Conservation (phyloP, 2,888 invertebrate species). For the Actias luna region DNA sequence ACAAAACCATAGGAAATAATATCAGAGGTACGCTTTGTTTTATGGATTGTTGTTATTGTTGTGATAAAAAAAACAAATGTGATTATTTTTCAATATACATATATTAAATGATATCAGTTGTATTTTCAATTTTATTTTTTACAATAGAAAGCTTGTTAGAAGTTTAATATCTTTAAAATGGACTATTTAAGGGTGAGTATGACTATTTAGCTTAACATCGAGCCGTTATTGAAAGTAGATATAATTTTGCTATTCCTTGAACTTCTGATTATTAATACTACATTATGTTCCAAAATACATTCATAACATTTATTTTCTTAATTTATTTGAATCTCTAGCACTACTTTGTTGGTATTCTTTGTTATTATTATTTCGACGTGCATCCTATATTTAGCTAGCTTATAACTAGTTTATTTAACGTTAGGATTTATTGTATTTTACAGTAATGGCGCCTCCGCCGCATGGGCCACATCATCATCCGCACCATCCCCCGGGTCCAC, state of each 20-base stretch:
- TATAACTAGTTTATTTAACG: neutral
- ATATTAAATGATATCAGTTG: neutral
- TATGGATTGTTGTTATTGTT: neutral
- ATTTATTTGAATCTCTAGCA: no score
- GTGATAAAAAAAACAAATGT: neutral
- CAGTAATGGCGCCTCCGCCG: slow-evolving; percentile 42
- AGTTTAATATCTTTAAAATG: neutral
- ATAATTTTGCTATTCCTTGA: neutral
- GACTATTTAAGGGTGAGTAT: neutral
- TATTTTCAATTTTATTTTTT: neutral
- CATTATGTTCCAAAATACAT: no score
- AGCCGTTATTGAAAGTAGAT: neutral
- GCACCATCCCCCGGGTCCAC: slow-evolving; percentile 19
- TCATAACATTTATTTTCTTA: no score
- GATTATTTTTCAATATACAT: no score
- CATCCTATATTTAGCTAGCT: no score
- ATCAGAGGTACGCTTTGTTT: neutral
- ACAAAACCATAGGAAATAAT: neutral
- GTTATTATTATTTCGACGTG: no score
- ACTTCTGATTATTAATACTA: neutral
- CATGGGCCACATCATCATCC: slow-evolving; percentile 28
- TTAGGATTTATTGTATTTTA: slow-evolving; percentile 8
- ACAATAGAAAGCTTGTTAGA: neutral
- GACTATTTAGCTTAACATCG: neutral
- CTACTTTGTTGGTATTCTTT: no score